phyloP scores from a whole-genome alignment of 2,113 vertebrate species.

The Ammospiza caudacuta region DNA sequence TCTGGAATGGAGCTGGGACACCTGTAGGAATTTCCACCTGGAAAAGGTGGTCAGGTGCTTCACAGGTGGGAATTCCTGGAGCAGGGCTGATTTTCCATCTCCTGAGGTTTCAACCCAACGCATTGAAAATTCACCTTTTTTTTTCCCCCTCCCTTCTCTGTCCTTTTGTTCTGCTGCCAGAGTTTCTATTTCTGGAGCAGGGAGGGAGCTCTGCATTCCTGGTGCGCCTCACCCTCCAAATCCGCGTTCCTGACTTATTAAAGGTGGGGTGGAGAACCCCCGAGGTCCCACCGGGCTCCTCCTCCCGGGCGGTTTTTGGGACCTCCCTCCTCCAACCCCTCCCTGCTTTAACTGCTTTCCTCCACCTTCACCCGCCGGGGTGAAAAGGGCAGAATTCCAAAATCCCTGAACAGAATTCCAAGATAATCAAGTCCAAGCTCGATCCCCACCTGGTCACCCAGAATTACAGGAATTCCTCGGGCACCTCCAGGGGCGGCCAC shows the following conservation, averaged over 20 bases:
- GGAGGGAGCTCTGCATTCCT: not conserved
- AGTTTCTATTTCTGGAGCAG: not conserved
- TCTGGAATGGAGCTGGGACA: not conserved
- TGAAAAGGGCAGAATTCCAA: not conserved
- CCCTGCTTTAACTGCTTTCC: not conserved
- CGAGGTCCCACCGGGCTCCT: not conserved
- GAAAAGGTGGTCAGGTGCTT: not conserved
- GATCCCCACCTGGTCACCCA: not conserved
- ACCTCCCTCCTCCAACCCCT: not conserved
- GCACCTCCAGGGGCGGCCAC: not conserved
- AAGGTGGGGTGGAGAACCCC: not conserved
- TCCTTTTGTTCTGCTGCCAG: not conserved
- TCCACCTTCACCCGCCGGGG: not conserved
- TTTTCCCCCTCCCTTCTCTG: accelerated
- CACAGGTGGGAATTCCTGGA: not conserved
- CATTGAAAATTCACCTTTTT: no score
- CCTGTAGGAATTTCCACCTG: not conserved
- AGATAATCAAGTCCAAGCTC: accelerated
- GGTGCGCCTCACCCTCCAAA: not conserved
- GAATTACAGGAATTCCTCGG: not conserved
- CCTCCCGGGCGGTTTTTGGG: not conserved
- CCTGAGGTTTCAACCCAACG: not conserved
- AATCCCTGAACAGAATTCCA: not conserved
- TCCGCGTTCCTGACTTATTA: not conserved
- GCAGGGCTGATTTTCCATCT: not conserved